These are phyloP conservation scores for Oncorhynchus gorbuscha DNA, from an alignment of 2,113 vertebrate species.

Conservation along the genomic window DNA sequence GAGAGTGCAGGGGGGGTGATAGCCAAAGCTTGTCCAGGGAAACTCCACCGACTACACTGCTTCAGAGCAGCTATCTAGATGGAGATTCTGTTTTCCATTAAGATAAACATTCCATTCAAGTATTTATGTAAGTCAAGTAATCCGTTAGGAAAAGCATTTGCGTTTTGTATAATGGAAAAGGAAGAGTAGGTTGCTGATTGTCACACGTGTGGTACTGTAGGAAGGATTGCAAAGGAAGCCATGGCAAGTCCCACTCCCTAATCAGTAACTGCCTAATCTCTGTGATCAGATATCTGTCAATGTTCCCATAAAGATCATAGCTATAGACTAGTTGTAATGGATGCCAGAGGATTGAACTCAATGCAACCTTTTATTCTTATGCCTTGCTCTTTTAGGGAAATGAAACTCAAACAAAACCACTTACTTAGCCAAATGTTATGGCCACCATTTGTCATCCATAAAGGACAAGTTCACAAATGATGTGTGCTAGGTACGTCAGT, in stretches of 20 bases:
- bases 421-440: background rate
- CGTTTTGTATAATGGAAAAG: background rate
- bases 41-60: constrained; percentile 45
- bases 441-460: background rate
- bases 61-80: constrained; percentile 24
- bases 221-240: background rate
- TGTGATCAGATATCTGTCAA: background rate
- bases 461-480: background rate
- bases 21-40: constrained; percentile 26
- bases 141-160: background rate
- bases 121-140: background rate
- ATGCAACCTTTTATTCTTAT: background rate
- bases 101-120: background rate
- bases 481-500: background rate
- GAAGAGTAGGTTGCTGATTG: background rate
- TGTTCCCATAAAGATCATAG: background rate
- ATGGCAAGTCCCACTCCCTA: background rate
- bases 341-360: background rate
- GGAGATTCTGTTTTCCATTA: background rate
- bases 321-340: background rate
- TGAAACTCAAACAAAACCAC: background rate
- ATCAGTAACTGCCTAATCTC: background rate
- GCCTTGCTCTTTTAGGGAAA: constrained; percentile 1
- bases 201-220: background rate
- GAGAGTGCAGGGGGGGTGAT: constrained; percentile 8